phyloP scores from a whole-genome alignment of 1,140 invertebrate genomes.

The Cydia fagiglandana region DNA sequence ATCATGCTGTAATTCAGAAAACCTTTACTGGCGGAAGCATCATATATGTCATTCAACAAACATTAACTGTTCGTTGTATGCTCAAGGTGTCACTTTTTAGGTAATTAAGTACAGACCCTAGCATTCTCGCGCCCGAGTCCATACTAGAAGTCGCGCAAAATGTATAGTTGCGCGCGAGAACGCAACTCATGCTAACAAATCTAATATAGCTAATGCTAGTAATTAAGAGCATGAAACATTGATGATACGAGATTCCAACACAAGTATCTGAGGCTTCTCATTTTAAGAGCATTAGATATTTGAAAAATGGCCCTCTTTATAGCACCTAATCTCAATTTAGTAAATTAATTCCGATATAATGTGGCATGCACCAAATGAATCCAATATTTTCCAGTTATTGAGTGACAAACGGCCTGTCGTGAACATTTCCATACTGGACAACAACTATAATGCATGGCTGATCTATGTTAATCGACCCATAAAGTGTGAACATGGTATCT shows the following conservation, averaged over 20 bases:
- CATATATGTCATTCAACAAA: constrained; percentile 11
- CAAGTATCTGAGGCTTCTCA: neutral
- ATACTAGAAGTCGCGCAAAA: too few relatives aligned
- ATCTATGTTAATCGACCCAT: neutral
- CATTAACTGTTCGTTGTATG: neutral
- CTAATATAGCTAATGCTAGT: too few relatives aligned
- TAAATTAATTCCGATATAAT: constrained; percentile 3
- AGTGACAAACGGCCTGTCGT: constrained; percentile 6
- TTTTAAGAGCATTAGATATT: neutral
- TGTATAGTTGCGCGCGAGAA: too few relatives aligned
- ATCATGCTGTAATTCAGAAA: neutral
- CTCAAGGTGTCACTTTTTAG: neutral
- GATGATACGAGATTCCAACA: neutral
- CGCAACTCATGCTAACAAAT: too few relatives aligned
- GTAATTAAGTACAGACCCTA: neutral
- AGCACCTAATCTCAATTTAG: neutral
- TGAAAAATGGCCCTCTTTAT: neutral
- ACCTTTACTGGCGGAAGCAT: neutral
- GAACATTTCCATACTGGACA: constrained; percentile 14
- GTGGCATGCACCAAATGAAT: constrained; percentile 12
- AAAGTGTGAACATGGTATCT: constrained; percentile 16
- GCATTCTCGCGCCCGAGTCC: too few relatives aligned
- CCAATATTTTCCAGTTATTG: constrained; percentile 10
- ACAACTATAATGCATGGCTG: constrained; percentile 11
- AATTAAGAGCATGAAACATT: too few relatives aligned